Percentiles rank a stretch among this genome's conserved stretches.
These are phyloP conservation scores for Manis crassicaudata DNA, from an alignment of 2,797 vertebrate genomes.

Conservation along the genomic window DNA sequence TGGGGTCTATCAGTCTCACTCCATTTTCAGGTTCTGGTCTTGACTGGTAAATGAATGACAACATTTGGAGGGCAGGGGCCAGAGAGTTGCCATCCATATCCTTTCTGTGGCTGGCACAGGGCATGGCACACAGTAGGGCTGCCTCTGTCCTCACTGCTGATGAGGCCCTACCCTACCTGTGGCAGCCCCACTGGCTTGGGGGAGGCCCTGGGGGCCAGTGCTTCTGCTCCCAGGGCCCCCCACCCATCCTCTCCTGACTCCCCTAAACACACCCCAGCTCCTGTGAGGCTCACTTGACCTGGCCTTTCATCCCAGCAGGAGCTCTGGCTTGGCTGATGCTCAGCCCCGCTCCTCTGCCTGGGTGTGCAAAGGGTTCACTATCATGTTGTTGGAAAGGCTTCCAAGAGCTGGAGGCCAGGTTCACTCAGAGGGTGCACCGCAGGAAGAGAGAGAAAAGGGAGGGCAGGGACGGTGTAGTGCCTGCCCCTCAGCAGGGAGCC, in stretches of 20 bases:
- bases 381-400: slow-evolving; percentile 57
- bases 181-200: rapidly evolving
- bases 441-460: background rate
- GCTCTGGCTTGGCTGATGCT: background rate
- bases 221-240: background rate
- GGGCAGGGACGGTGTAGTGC: background rate
- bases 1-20: background rate
- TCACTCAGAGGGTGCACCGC: slow-evolving; percentile 58
- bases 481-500: background rate
- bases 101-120: background rate
- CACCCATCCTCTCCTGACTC: background rate
- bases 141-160: background rate
- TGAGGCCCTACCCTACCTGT: background rate
- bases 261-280: background rate
- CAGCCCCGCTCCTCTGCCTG: slow-evolving; percentile 23
- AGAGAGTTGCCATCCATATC: background rate
- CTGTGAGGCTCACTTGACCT: background rate
- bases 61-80: background rate
- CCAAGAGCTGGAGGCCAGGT: slow-evolving; percentile 64
- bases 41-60: background rate
- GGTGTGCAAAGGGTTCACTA: slow-evolving; percentile 20
- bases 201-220: background rate
- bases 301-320: slow-evolving; percentile 32
- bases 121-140: background rate
- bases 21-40: background rate